phyloP scores from a whole-genome alignment of 1,140 invertebrate genomes.

The Pseudomyrmex dendroicus region DNA sequence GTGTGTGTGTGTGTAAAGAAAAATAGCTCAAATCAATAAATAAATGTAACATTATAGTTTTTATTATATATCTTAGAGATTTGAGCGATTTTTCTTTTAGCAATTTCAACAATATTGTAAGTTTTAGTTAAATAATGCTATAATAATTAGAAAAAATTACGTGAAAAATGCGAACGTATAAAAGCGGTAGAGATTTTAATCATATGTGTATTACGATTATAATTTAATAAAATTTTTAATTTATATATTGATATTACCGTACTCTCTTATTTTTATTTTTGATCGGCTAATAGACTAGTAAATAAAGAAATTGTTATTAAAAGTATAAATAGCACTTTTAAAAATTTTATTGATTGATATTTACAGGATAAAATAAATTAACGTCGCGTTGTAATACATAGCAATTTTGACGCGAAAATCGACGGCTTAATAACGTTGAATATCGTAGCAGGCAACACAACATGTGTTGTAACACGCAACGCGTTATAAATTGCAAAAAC shows the following conservation, averaged over 20 bases:
- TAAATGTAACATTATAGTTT: too few species aligned
- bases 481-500: constrained; percentile 33
- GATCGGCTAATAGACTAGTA: background rate
- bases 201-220: too few species aligned
- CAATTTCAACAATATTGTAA: too few species aligned
- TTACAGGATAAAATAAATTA: constrained; percentile 47
- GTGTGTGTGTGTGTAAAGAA: too few species aligned
- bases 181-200: background rate
- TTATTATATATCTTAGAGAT: too few species aligned
- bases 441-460: constrained; percentile 35
- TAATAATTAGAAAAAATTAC: too few species aligned
- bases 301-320: constrained; percentile 33
- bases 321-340: constrained; percentile 17
- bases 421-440: constrained; percentile 57
- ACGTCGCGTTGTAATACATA: constrained; percentile 42
- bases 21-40: too few species aligned
- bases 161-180: too few species aligned
- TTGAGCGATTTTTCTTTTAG: too few species aligned
- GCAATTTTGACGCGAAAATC: constrained; percentile 51
- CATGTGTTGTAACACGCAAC: background rate
- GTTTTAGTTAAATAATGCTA: too few species aligned
- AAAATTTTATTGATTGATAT: constrained; percentile 37
- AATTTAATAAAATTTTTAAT: background rate
- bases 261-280: background rate
- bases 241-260: background rate